Percentiles rank a stretch among this genome's conserved stretches.
phyloP scores from a whole-genome alignment of 2,113 vertebrate genomes.

The Chrysemys picta region DNA sequence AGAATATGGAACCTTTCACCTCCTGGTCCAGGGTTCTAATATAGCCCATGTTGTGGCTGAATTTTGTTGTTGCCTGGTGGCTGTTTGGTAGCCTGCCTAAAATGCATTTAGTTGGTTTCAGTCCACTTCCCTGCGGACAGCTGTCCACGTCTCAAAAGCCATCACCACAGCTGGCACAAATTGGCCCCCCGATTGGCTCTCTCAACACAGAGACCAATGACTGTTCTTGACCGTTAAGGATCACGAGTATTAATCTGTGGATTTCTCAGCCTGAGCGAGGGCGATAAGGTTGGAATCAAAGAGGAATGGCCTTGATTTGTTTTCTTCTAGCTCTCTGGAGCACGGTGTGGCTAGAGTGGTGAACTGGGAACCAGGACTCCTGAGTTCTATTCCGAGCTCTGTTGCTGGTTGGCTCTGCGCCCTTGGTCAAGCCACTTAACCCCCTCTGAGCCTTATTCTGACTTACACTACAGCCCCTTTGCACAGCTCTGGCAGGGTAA shows the following conservation, averaged over 20 bases:
- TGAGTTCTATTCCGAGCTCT: not conserved
- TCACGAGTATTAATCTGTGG: not conserved
- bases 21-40: not conserved
- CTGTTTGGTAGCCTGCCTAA: not conserved
- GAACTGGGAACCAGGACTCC: not conserved
- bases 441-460: no score
- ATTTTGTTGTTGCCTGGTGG: not conserved
- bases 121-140: not conserved
- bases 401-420: not conserved
- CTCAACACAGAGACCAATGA: not conserved
- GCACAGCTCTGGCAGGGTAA: no score
- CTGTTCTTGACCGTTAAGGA: not conserved
- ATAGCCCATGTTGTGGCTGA: not conserved
- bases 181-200: not conserved
- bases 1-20: not conserved
- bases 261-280: not conserved
- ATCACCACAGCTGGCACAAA: not conserved
- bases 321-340: not conserved
- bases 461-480: no score
- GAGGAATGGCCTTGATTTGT: not conserved
- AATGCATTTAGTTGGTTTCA: not conserved
- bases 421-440: not conserved
- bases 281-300: not conserved
- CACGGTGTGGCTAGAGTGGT: not conserved
- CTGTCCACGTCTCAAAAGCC: not conserved